phyloP scores from a whole-genome alignment of 2,797 vertebrate genomes.

The Squalus acanthias region DNA sequence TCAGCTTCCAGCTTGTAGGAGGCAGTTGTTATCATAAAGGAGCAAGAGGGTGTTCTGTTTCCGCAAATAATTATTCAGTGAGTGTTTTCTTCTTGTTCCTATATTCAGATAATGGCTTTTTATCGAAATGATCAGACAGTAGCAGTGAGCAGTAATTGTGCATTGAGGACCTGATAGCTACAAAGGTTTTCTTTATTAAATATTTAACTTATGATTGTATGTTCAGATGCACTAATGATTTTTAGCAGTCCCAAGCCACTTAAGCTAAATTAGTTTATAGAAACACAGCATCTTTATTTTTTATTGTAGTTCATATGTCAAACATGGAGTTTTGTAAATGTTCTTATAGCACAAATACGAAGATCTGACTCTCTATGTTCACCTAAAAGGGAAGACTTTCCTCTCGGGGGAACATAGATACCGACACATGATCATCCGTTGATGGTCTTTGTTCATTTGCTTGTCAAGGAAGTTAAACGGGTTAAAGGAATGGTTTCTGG shows the following conservation, averaged over 20 bases:
- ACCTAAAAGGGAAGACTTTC: not conserved
- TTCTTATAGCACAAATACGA: not conserved
- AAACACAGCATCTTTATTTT: not conserved
- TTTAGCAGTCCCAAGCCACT: not conserved
- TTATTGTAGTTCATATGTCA: not conserved
- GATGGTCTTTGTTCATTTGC: not conserved
- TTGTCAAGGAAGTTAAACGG: not conserved
- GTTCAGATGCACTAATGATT: not conserved
- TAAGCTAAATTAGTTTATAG: not conserved
- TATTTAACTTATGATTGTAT: not conserved
- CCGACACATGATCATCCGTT: not conserved
- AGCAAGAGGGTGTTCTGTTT: not conserved
- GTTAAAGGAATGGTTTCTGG: not conserved
- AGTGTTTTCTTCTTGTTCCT: not conserved
- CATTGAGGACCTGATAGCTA: not conserved
- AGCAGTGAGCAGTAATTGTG: not conserved
- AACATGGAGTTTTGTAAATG: no score
- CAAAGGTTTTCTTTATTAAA: not conserved
- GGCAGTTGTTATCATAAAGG: not conserved
- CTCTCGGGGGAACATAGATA: not conserved
- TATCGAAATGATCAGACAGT: not conserved
- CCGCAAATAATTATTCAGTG: not conserved
- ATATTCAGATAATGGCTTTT: not conserved
- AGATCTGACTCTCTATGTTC: not conserved
- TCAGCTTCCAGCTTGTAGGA: not conserved